A percentile compares a stretch with the other conserved stretches of the same genome.
Evolutionary conservation across 2,797 vertebrate genomes (phyloP).

Genomic region (Anas capensis): DNA sequence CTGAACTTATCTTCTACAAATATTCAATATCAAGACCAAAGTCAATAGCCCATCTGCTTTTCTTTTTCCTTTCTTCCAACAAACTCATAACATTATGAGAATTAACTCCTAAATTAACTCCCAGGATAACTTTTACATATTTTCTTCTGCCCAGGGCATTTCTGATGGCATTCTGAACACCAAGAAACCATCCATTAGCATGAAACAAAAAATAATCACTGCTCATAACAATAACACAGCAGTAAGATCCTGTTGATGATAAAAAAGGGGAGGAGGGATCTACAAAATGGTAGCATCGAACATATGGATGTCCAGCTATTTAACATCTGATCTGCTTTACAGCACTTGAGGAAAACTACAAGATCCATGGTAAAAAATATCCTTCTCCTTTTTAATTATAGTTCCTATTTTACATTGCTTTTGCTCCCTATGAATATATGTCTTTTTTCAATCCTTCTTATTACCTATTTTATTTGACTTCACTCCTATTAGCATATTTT

Average conservation of each 20-base stretch:
- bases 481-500: not conserved
- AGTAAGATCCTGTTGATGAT: not conserved
- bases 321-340: constrained; percentile 10
- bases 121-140: not conserved
- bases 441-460: not conserved
- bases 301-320: not conserved
- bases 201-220: not conserved
- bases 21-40: not conserved
- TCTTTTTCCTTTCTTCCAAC: not conserved
- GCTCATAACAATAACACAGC: not conserved
- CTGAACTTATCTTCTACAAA: not conserved
- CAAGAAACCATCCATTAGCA: not conserved
- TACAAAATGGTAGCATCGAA: not conserved
- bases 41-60: not conserved
- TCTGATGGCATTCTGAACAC: not conserved
- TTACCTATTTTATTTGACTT: constrained; percentile 24
- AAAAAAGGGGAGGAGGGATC: not conserved
- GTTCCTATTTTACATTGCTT: not conserved
- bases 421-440: not conserved
- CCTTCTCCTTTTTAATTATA: not conserved
- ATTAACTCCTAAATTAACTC: not conserved
- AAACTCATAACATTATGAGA: not conserved
- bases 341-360: not conserved
- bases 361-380: not conserved
- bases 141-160: not conserved